Percentiles rank a stretch among this genome's conserved stretches.
These are phyloP conservation scores for Microcaecilia unicolor DNA, from an alignment of 2,797 vertebrate genomes.

Conservation along the genomic window DNA sequence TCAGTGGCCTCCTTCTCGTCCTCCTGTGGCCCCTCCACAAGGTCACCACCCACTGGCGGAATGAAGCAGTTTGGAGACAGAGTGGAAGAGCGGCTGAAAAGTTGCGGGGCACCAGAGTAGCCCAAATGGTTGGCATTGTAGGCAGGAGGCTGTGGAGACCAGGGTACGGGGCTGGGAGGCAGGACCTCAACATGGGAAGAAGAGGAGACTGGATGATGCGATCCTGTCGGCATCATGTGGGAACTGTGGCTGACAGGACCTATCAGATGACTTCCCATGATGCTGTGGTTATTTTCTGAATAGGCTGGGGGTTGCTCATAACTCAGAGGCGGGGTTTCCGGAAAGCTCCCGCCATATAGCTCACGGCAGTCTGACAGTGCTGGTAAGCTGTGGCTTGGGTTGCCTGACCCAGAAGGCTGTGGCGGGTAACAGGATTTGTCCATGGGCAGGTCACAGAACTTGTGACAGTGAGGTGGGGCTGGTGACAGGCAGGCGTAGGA, in stretches of 20 bases:
- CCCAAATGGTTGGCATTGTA: no score
- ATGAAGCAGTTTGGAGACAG: no score
- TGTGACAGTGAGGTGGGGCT: background rate
- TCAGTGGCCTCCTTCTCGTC: slow-evolving; percentile 16
- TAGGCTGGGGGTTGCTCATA: slow-evolving; percentile 7
- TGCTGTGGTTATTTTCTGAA: slow-evolving; percentile 2
- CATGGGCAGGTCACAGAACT: slow-evolving; percentile 2
- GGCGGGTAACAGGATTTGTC: slow-evolving; percentile 4
- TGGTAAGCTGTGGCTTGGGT: background rate
- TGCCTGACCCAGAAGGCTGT: no score
- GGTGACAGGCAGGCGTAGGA: slow-evolving; percentile 33
- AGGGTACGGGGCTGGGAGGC: slow-evolving; percentile 10
- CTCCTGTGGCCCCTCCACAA: no score
- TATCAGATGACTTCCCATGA: slow-evolving; percentile 1
- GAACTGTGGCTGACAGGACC: slow-evolving; percentile 1
- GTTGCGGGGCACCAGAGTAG: no score
- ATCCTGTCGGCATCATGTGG: no score
- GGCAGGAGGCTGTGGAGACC: slow-evolving; percentile 11
- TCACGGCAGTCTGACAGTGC: background rate
- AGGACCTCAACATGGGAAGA: no score
- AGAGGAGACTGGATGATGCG: no score
- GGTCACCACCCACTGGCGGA: no score
- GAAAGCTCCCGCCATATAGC: slow-evolving; percentile 1
- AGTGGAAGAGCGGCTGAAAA: no score
- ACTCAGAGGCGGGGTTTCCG: slow-evolving; percentile 1